These are phyloP conservation scores for Brenthis hecate DNA, from an alignment of 2,888 invertebrate species.

Conservation along the genomic window DNA sequence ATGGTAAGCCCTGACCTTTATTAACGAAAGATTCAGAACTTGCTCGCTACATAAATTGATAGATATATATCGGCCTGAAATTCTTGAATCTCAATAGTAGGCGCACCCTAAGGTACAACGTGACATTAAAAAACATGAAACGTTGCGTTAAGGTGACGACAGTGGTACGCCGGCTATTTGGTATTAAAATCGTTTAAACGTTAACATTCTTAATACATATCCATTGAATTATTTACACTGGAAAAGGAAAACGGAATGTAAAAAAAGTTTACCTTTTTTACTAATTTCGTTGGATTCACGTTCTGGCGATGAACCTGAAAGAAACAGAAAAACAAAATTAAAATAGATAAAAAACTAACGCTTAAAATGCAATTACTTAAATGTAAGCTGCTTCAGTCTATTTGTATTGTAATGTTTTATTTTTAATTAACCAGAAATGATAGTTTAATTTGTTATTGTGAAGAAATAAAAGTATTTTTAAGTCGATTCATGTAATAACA, in stretches of 20 bases:
- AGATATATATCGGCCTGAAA: not conserved
- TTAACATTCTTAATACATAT: slow-evolving; percentile 43
- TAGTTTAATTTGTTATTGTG: too few relatives aligned
- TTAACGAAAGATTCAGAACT: not conserved
- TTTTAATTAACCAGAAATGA: too few relatives aligned
- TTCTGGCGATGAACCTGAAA: slow-evolving; percentile 73
- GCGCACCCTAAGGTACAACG: slow-evolving; percentile 40
- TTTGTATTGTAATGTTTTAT: too few relatives aligned
- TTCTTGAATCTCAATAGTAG: slow-evolving; percentile 32
- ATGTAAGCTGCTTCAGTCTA: too few relatives aligned
- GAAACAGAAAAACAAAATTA: slow-evolving; percentile 42
- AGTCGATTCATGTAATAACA: too few relatives aligned
- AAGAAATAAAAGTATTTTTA: too few relatives aligned
- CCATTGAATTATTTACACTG: slow-evolving; percentile 42
- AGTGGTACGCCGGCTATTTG: slow-evolving; percentile 55
- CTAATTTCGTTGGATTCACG: slow-evolving; percentile 67
- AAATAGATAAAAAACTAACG: too few relatives aligned
- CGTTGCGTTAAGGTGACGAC: slow-evolving; percentile 54
- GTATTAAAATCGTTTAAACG: slow-evolving; percentile 56
- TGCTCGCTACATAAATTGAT: slow-evolving; percentile 6
- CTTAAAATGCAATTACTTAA: too few relatives aligned
- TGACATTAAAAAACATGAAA: slow-evolving; percentile 54
- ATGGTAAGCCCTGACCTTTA: not conserved
- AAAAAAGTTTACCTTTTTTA: slow-evolving; percentile 67
- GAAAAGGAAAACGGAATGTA: slow-evolving; percentile 43